phyloP scores from a whole-genome alignment of 2,113 vertebrate genomes.

The Neogobius melanostomus region DNA sequence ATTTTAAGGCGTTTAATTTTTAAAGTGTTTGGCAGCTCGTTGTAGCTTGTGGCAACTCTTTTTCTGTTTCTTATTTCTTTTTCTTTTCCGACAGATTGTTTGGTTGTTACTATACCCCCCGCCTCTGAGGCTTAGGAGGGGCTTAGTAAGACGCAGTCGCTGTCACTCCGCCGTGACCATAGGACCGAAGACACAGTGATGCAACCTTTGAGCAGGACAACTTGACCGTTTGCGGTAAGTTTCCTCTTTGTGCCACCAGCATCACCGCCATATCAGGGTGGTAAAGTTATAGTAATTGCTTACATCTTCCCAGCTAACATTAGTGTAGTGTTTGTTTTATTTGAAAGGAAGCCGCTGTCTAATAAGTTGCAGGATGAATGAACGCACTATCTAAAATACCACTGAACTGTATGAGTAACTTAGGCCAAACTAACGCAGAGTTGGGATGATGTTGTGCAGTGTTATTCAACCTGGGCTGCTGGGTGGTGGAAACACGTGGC shows the following conservation, averaged over 20 bases:
- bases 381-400: no score
- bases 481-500: constrained; percentile 46
- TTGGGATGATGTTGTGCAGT: neutral
- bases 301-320: no score
- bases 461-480: constrained; percentile 2
- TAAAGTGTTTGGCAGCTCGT: no score
- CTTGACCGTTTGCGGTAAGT: neutral
- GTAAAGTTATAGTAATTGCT: neutral
- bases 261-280: neutral
- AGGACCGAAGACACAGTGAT: constrained; percentile 37
- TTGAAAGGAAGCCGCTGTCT: neutral
- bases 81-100: constrained; percentile 1
- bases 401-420: no score
- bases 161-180: neutral
- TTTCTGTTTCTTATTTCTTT: neutral
- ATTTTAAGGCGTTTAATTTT: no score
- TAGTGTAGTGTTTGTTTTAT: neutral
- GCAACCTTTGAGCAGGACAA: constrained; percentile 27
- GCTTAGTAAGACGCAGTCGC: constrained; percentile 19
- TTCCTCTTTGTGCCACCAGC: neutral
- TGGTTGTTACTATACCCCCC: neutral
- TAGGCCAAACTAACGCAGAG: no score
- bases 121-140: constrained; percentile 24
- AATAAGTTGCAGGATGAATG: neutral
- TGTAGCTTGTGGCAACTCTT: no score